Percentiles rank a stretch among this genome's conserved stretches.
phyloP scores from a whole-genome alignment of 1,140 invertebrate genomes.

The Helicoverpa armigera region DNA sequence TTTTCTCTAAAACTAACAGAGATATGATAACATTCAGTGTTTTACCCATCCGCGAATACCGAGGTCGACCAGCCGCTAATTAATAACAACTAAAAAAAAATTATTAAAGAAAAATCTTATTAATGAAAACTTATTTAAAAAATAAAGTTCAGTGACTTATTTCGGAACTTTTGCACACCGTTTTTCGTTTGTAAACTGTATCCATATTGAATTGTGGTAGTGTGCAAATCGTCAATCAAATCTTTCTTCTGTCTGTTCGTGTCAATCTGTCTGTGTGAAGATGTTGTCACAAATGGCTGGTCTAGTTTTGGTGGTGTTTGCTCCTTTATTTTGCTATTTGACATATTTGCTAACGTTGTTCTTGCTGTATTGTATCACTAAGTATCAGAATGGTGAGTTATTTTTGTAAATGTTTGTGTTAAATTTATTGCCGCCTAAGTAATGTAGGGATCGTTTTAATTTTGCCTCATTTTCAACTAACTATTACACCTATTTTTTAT shows the following conservation, averaged over 20 bases:
- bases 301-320: constrained; percentile 20
- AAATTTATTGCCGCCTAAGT: too few relatives aligned
- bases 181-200: background rate
- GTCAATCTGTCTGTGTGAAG: background rate
- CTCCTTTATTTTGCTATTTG: constrained; percentile 8
- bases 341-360: constrained; percentile 15
- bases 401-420: background rate
- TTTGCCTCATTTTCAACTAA: too few relatives aligned
- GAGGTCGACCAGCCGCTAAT: background rate
- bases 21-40: background rate
- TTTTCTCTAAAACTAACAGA: background rate
- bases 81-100: background rate
- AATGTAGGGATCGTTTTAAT: too few relatives aligned
- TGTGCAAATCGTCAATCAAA: too few relatives aligned
- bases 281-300: constrained; percentile 12
- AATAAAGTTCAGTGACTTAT: too few relatives aligned
- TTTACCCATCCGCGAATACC: background rate
- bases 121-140: background rate
- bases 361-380: constrained; percentile 4
- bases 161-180: too few relatives aligned
- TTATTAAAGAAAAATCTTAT: background rate
- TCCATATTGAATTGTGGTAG: background rate
- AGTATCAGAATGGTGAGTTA: constrained; percentile 18
- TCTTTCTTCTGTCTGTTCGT: background rate
- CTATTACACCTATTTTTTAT: too few relatives aligned